Evolutionary conservation across 2,888 invertebrate genomes (phyloP), one percentile per base, ranked within the genome.

Genomic region (Trissolcus brochymenae): DNA sequence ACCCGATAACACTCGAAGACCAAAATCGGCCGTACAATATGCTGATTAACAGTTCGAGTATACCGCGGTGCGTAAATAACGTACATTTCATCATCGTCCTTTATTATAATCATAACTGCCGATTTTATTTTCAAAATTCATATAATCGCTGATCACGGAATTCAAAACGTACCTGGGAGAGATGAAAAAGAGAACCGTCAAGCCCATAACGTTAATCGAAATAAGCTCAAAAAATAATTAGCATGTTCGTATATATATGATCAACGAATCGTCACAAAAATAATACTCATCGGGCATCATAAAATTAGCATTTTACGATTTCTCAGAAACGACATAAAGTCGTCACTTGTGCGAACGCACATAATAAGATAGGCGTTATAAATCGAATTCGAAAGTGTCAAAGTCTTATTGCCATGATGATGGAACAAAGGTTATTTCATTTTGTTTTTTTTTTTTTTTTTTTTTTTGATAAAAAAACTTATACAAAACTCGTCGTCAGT

Each of bases 191-290:
- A 72, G 67, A 46, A 74, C 67, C 74, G 67, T 67, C 67, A 46
- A 56, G 53, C 62, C 19, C 67, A 62, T 74, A 62, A 74, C 59
- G 46, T 61, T 50, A 43, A 35, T 53, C 61, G 60, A 57, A 67
- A 74, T 67, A 53, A 62, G 51, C 56, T 65, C 62, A 54, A 43
- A 49, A 40, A 50, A 71, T 71, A 76, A 76, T 76, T 76, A 76
- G 76, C 76, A 76, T 71, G 76, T 71, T 76, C 65, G 61, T 76
- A 70, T 70, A 68, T 76, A 70, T 70, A 68, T 66, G 71, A 76
- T 76, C 66, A 61, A 66, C 76, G 71, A 76, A 76, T 65, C 67
- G 59, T 65, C 70, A 70, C 62, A 66, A 65, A 66, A 71, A 66
- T 71, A 64, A 76, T 67, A 51, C 64, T 51, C 49, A 25, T 35